Base-by-base conservation (phyloP, 92 coral and sea anemone genomes). In the Porites divaricata region DNA sequence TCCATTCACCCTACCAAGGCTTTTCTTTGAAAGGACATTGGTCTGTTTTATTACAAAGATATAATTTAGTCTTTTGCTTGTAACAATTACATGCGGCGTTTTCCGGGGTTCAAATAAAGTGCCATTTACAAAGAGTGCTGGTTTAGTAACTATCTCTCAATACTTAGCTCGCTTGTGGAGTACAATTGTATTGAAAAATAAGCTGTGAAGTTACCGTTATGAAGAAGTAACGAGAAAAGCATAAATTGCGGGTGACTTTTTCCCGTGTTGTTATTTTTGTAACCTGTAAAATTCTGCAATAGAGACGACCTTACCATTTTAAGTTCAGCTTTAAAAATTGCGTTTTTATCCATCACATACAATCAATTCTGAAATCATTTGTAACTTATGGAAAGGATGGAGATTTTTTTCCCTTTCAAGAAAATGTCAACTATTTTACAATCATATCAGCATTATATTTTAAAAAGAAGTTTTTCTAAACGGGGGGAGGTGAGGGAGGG, bases 31-130 rank as follows among this genome's bases (percentile, higher is more conserved):
- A 87, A 87, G 25, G 67, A 64, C 79, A 63, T 77, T 67, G 61
- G 78, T 66, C 64, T 72, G 16, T 67, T 80, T 86, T 87, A 87
- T 87, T 74, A 75, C 74, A 87, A 87, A 87, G 87, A 87, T 87
- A 87, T 87, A 87, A 74, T 81, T 75, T 74, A 53, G 54, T 81
- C 75, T 28, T 14, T 74, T 74, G 41, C 62, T 80, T 83, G 81
- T 74, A 75, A 75, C 75, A 81, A 73, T 81, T 87, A 73, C 67
- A 48, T 70, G 69, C 76, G 45, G 45, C 45, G 69, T 52, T 14
- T 63, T 69, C 75, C 41, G 24, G 74, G 64, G 81, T 80, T 74
- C 76, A 73, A 69, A 79, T 75, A 72, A 86, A 71, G 24, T 81
- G 73, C 50, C 81, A 72, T 82, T 57, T 63, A 64, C 76, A 63